phyloP scores from a whole-genome alignment of 2,888 invertebrate genomes.

The Blastobasis adustella region DNA sequence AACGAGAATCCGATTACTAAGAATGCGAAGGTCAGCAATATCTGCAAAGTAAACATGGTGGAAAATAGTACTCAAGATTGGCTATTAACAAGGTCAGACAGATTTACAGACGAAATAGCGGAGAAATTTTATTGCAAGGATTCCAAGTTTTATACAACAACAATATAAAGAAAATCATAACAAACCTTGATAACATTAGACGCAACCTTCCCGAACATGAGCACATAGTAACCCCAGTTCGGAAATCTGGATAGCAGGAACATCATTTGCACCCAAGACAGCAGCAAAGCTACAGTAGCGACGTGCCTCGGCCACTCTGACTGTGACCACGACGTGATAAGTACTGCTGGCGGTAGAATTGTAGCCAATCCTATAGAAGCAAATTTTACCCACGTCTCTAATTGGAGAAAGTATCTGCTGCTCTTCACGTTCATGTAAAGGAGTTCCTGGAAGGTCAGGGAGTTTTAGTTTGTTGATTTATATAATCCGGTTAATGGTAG shows the following conservation, averaged over 20 bases:
- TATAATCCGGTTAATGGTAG: too few relatives aligned
- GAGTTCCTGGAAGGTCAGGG: slow-evolving; percentile 52
- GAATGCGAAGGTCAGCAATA: slow-evolving; percentile 61
- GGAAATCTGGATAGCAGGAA: slow-evolving; percentile 73
- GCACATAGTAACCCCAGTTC: slow-evolving; percentile 73
- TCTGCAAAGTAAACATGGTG: slow-evolving; percentile 42
- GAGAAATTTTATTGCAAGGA: too few relatives aligned
- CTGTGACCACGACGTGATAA: slow-evolving; percentile 25
- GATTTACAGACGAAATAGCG: too few relatives aligned
- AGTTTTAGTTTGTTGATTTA: too few relatives aligned
- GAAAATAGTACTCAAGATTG: too few relatives aligned
- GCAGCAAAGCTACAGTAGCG: slow-evolving; percentile 65
- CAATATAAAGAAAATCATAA: neutral
- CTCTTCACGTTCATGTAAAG: slow-evolving; percentile 67
- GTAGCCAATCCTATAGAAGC: slow-evolving; percentile 57
- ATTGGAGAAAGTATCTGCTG: slow-evolving; percentile 63
- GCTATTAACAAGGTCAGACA: too few relatives aligned
- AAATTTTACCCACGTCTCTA: slow-evolving; percentile 75
- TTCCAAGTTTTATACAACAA: too few relatives aligned
- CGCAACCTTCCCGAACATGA: slow-evolving; percentile 77
- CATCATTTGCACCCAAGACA: slow-evolving; percentile 75
- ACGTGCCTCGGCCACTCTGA: slow-evolving; percentile 64
- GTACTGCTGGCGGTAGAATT: slow-evolving; percentile 49
- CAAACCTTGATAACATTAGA: slow-evolving; percentile 70
- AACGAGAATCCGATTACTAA: slow-evolving; percentile 72